These are phyloP conservation scores for Tetragonula clypearis DNA, from an alignment of 1,140 invertebrate genomes.

Conservation along the genomic window DNA sequence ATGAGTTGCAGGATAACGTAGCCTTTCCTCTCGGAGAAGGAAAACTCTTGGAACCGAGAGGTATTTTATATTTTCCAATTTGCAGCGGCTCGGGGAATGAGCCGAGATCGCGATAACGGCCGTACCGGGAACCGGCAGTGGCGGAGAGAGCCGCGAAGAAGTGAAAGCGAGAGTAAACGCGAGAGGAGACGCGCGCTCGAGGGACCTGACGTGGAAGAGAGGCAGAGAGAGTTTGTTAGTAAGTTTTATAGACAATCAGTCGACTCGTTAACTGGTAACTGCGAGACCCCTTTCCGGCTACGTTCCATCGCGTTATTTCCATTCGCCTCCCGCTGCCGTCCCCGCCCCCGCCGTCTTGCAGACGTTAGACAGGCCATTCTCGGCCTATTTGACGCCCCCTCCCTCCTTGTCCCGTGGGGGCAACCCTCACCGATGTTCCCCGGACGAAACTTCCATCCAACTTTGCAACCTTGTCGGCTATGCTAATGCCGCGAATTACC, in stretches of 20 bases:
- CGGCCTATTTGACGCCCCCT: slow-evolving; percentile 48
- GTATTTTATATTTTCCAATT: slow-evolving; percentile 69
- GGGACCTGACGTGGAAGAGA: neutral
- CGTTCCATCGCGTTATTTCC: slow-evolving; percentile 62
- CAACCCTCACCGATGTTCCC: slow-evolving; percentile 28
- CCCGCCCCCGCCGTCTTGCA: neutral
- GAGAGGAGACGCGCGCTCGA: neutral
- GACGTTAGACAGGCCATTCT: slow-evolving; percentile 61
- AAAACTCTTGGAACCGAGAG: neutral
- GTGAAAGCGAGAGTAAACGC: slow-evolving; percentile 37
- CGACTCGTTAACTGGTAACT: slow-evolving; percentile 72
- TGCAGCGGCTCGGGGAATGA: slow-evolving; percentile 22
- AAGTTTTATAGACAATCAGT: slow-evolving; percentile 75
- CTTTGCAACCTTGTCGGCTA: slow-evolving; percentile 43
- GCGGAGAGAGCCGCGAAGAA: slow-evolving; percentile 16
- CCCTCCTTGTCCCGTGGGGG: slow-evolving; percentile 49
- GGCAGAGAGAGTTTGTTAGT: slow-evolving; percentile 67
- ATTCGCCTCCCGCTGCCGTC: slow-evolving; percentile 45
- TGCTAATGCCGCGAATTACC: slow-evolving; percentile 65
- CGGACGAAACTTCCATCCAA: slow-evolving; percentile 17
- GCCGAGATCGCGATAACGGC: slow-evolving; percentile 48
- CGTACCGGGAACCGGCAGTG: slow-evolving; percentile 56
- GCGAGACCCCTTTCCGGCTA: slow-evolving; percentile 57
- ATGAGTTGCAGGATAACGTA: neutral
- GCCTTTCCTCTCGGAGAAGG: neutral